phyloP scores from a whole-genome alignment of 2,888 invertebrate genomes.

The Eurytoma adleriae region DNA sequence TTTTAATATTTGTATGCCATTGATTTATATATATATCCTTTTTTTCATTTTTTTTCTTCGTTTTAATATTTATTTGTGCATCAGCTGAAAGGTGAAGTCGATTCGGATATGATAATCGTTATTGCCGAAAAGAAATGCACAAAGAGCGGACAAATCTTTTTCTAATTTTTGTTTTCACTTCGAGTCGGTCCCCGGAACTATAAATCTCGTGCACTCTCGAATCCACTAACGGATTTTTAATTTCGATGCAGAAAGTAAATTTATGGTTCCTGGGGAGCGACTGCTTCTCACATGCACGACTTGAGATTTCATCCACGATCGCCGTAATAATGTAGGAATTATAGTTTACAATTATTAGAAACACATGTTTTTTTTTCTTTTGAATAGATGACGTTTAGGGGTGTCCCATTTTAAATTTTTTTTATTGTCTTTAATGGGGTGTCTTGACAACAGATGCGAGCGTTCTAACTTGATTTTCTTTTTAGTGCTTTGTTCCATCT shows the following conservation, averaged over 20 bases:
- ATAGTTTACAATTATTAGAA: slow-evolving; percentile 58
- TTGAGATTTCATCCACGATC: slow-evolving; percentile 48
- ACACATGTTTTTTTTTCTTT: slow-evolving; percentile 50
- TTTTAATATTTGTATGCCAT: slow-evolving; percentile 32
- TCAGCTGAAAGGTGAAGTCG: slow-evolving; percentile 39
- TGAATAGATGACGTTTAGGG: slow-evolving; percentile 64
- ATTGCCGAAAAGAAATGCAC: slow-evolving; percentile 46
- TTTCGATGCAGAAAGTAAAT: not conserved
- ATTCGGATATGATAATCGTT: slow-evolving; percentile 23
- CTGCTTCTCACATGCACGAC: slow-evolving; percentile 22
- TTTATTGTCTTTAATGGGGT: slow-evolving; percentile 57
- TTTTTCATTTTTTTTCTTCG: slow-evolving; percentile 9
- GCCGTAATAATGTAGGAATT: slow-evolving; percentile 59
- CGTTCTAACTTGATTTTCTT: slow-evolving; percentile 23
- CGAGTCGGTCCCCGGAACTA: not conserved
- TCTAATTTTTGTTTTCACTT: slow-evolving; percentile 10
- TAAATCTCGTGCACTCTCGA: too few species aligned
- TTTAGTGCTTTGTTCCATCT: not conserved
- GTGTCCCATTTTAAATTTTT: slow-evolving; percentile 62
- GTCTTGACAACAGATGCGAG: slow-evolving; percentile 37
- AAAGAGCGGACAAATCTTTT: slow-evolving; percentile 35
- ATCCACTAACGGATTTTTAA: not conserved
- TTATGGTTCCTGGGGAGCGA: slow-evolving; percentile 22
- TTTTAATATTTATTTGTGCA: slow-evolving; percentile 43
- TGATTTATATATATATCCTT: too few species aligned